Conservation (phyloP, 2,113 vertebrate genomes). For the Macquaria ambigua region DNA sequence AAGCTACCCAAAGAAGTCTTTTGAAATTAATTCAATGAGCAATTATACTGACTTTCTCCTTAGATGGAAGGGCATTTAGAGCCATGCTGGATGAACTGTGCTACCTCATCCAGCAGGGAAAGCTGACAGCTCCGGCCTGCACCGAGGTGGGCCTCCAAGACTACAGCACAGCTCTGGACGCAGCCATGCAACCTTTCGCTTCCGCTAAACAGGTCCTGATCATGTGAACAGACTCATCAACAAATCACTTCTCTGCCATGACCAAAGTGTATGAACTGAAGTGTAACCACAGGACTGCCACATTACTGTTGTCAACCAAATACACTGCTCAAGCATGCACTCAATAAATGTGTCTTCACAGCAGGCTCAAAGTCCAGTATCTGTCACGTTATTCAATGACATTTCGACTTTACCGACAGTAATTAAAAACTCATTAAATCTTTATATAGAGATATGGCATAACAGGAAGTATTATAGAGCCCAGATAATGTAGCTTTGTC, state of each 20-base stretch:
- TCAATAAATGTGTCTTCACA: conserved; percentile 57
- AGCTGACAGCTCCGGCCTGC: conserved; percentile 87
- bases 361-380: conserved; percentile 56
- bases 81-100: conserved; percentile 90
- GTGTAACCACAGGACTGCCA: not conserved
- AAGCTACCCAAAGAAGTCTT: not conserved
- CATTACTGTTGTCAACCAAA: conserved; percentile 9
- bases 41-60: not conserved
- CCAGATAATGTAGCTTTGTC: conserved; percentile 26
- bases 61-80: conserved; percentile 73
- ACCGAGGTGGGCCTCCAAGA: conserved; percentile 85
- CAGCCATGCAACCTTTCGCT: conserved; percentile 87
- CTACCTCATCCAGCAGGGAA: conserved; percentile 86
- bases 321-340: not conserved
- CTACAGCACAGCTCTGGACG: conserved; percentile 86
- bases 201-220: conserved; percentile 93
- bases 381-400: conserved; percentile 11
- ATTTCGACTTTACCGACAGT: conserved; percentile 27
- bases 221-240: conserved; percentile 80
- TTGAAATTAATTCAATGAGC: not conserved
- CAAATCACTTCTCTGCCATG: not conserved
- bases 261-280: not conserved
- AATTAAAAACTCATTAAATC: conserved; percentile 23
- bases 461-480: conserved; percentile 1
- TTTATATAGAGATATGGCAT: not conserved